phyloP scores from a whole-genome alignment of 2,113 vertebrate species.

The Tor tambroides region DNA sequence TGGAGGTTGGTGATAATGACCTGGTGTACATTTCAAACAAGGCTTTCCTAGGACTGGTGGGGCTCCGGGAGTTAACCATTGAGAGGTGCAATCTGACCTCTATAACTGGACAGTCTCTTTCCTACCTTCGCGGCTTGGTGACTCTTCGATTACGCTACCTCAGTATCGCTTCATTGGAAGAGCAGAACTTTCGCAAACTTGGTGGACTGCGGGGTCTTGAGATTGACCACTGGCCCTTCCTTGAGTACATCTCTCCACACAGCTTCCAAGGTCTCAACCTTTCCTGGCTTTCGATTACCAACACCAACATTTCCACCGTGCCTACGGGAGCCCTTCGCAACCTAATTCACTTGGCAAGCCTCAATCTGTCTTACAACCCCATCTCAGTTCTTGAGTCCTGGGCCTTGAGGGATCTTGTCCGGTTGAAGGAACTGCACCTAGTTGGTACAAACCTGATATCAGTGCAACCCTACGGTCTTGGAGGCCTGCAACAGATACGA shows the following conservation, averaged over 20 bases:
- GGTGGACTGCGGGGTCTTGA: constrained; percentile 86
- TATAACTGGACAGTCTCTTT: constrained; percentile 89
- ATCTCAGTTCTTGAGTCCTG: constrained; percentile 90
- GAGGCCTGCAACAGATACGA: constrained; percentile 88
- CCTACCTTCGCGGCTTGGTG: constrained; percentile 88
- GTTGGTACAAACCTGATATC: constrained; percentile 83
- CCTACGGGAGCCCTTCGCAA: constrained; percentile 88
- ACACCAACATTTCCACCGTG: constrained; percentile 94
- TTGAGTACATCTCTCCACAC: constrained; percentile 88
- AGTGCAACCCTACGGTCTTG: constrained; percentile 89
- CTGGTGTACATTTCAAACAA: constrained; percentile 95
- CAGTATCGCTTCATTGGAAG: constrained; percentile 85
- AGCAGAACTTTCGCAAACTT: constrained; percentile 90
- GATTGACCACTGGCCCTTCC: constrained; percentile 92
- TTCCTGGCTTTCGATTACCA: constrained; percentile 91
- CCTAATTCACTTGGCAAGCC: constrained; percentile 87
- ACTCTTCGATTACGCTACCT: constrained; percentile 90
- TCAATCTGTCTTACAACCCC: constrained; percentile 95
- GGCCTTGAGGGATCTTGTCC: constrained; percentile 88
- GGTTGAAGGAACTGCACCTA: constrained; percentile 93
- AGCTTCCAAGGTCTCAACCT: constrained; percentile 93
- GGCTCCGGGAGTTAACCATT: constrained; percentile 88
- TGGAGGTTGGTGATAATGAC: constrained; percentile 96
- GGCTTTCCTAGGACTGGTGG: constrained; percentile 89
- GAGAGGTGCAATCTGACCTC: constrained; percentile 96